A percentile compares a stretch with the other conserved stretches of the same genome.
phyloP scores from a whole-genome alignment of 2,797 vertebrate species.

The Pelochelys cantorii region DNA sequence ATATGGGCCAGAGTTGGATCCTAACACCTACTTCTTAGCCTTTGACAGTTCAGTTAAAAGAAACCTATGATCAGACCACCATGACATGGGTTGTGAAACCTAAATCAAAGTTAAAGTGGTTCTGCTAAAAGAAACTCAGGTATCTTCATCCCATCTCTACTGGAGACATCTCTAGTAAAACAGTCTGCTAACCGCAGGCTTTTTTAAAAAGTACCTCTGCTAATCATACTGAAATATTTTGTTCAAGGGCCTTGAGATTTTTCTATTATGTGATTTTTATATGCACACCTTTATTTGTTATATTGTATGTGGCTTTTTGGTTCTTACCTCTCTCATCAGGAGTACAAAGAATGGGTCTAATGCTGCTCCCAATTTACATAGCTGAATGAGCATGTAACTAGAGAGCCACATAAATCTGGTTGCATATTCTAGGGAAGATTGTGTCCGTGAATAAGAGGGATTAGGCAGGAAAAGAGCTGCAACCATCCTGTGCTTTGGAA shows the following conservation, averaged over 20 bases:
- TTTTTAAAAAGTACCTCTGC: not conserved
- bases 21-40: not conserved
- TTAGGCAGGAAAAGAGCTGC: slow-evolving; percentile 29
- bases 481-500: slow-evolving; percentile 20
- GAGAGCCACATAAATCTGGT: not conserved
- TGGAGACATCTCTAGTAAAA: not conserved
- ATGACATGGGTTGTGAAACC: slow-evolving; percentile 14
- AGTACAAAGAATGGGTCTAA: not conserved
- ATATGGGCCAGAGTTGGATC: slow-evolving; percentile 40
- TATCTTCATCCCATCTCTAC: not conserved
- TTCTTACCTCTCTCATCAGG: not conserved
- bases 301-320: slow-evolving; percentile 9
- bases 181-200: not conserved
- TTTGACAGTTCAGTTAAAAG: slow-evolving; percentile 25
- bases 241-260: not conserved
- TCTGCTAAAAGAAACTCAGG: not conserved
- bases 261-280: not conserved
- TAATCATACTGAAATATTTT: not conserved
- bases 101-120: not conserved
- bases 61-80: slow-evolving; percentile 42
- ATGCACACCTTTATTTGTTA: not conserved
- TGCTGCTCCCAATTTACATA: not conserved
- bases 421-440: slow-evolving; percentile 18
- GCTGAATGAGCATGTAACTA: slow-evolving; percentile 27
- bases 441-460: not conserved